These are phyloP conservation scores for Zosterops lateralis DNA, from an alignment of 2,113 vertebrate species.

Conservation along the genomic window DNA sequence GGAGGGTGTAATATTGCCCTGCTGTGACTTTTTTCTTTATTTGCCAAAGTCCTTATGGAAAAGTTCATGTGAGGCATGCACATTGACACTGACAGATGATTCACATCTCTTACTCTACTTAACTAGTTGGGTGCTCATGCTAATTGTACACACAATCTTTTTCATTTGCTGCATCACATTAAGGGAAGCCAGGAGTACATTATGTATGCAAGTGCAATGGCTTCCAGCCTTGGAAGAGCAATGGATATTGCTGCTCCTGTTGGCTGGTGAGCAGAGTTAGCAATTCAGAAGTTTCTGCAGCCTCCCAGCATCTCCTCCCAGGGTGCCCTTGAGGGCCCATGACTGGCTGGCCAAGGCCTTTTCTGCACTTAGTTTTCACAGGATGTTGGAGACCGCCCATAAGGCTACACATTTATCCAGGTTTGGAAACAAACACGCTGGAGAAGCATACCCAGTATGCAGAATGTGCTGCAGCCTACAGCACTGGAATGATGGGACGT, in stretches of 20 bases:
- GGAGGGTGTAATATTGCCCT: neutral
- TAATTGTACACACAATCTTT: neutral
- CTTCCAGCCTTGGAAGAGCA: neutral
- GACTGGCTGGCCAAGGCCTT: neutral
- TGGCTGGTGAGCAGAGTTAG: neutral
- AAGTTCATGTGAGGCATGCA: neutral
- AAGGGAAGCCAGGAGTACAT: neutral
- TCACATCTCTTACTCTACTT: neutral
- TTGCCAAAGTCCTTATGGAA: neutral
- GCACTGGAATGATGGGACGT: fast-evolving
- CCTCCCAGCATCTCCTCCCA: neutral
- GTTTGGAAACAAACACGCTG: neutral
- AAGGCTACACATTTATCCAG: neutral
- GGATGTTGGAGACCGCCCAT: neutral
- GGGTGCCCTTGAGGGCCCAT: neutral
- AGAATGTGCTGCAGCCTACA: neutral
- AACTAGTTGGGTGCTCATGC: neutral
- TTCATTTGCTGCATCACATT: neutral
- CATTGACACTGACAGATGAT: neutral
- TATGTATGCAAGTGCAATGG: neutral
- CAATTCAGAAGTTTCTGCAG: neutral
- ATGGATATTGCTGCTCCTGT: neutral
- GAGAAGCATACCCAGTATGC: neutral
- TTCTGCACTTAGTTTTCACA: neutral
- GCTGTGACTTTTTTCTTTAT: neutral